A percentile compares a stretch with the other conserved stretches of the same genome.
phyloP scores from a whole-genome alignment of 2,113 vertebrate species.

The Eretmochelys imbricata region DNA sequence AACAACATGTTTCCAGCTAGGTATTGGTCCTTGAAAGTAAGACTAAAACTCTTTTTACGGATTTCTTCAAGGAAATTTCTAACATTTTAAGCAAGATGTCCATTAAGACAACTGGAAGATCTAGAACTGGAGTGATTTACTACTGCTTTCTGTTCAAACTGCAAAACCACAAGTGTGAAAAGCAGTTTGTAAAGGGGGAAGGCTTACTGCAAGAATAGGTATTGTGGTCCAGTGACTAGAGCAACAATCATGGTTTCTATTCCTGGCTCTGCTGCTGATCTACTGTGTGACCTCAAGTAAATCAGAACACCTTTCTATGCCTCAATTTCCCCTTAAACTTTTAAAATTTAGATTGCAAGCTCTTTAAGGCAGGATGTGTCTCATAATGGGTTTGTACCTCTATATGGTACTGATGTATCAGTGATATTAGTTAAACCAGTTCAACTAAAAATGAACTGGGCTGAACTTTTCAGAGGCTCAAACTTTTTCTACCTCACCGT shows the following conservation, averaged over 20 bases:
- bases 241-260: neutral
- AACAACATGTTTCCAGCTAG: neutral
- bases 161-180: neutral
- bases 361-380: fast-evolving
- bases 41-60: neutral
- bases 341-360: neutral
- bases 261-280: neutral
- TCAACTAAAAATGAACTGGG: neutral
- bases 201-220: neutral
- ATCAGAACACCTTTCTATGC: neutral
- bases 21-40: neutral
- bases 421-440: neutral
- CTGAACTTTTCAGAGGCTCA: neutral
- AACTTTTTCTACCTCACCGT: neutral
- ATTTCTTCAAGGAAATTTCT: neutral
- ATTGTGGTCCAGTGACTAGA: neutral
- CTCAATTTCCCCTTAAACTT: neutral
- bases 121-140: neutral
- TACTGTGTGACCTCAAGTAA: neutral
- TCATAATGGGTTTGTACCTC: neutral
- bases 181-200: neutral
- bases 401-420: neutral
- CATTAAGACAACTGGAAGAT: neutral
- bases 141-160: neutral
- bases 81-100: neutral